These are phyloP conservation scores for Corythornis vintsioides DNA, from an alignment of 2,113 vertebrate genomes.

Conservation along the genomic window DNA sequence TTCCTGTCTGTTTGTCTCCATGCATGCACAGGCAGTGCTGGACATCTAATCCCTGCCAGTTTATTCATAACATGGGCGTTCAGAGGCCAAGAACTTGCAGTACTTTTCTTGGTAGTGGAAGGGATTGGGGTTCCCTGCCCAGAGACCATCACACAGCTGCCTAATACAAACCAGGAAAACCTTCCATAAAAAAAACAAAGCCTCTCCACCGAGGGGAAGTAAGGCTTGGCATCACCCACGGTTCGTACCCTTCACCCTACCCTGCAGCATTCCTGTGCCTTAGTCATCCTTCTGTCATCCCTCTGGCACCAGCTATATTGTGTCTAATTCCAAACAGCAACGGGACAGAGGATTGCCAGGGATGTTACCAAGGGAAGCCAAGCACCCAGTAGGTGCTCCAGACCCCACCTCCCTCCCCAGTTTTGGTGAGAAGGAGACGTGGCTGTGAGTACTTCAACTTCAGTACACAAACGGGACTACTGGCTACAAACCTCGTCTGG, in stretches of 20 bases:
- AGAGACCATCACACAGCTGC: not conserved
- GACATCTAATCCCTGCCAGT: not conserved
- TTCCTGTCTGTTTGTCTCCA: not conserved
- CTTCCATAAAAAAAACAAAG: not conserved
- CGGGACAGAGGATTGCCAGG: not conserved
- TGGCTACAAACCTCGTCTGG: not conserved
- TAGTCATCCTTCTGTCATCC: conserved; percentile 12
- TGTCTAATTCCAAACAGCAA: not conserved
- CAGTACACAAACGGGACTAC: not conserved
- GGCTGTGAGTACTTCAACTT: too few relatives aligned
- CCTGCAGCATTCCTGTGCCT: not conserved
- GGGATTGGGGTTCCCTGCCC: not conserved
- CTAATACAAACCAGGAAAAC: conserved; percentile 28
- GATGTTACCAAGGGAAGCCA: not conserved
- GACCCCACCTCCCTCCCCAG: not conserved
- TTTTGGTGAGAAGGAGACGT: not conserved
- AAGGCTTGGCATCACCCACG: not conserved
- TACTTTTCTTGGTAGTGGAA: not conserved
- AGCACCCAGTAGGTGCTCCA: not conserved
- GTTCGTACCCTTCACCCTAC: not conserved
- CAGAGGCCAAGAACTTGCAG: not conserved
- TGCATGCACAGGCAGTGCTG: not conserved
- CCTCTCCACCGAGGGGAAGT: not conserved
- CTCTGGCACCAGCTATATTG: not conserved
- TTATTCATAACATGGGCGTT: conserved; percentile 37